Base-by-base conservation (phyloP, 2,797 vertebrate genomes). In the Malacoctenus gilli region DNA sequence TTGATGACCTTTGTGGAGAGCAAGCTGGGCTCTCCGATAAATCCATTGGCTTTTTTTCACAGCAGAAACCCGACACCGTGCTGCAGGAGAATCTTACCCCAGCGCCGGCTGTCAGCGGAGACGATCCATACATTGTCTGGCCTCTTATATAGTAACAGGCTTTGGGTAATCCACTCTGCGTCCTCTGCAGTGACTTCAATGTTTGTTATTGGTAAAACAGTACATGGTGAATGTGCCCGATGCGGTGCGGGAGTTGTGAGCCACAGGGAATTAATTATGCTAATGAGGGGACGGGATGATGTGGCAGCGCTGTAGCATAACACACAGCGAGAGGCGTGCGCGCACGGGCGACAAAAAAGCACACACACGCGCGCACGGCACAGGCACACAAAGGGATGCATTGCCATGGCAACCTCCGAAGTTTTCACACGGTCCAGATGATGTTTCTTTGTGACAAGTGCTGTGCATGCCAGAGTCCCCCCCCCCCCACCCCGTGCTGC, bases 401-500 rank as follows among this genome's bases (percentile, higher is more conserved):
- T 87, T 56, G 49, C 80, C 77, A 88, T 85, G 84, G 83, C 54
- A 85, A 87, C 83, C 68, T 82, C 78, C 75, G 82, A 86, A 81
- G 80, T 86, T 85, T 85, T 86, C 79, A 79, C 80, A 79, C 59
- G 62, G 76, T 87, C 74, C 84, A 86, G 71, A 77, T 77, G 77
- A 76, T 78, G 79, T 73, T 61, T 71, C 75, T 76, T 78, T 79
- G 83, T 80, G 65, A 76, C 72, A 72, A n/a, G 37, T 34, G 51
- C 54, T 21, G 69, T 63, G 77, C 56, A 59, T 59, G 69, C 9
- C 12, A 62, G 54, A 66, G 58, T 64, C 67, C 59, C n/a, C n/a
- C n/a, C n/a, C n/a, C n/a, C n/a, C n/a, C n/a, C n/a, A n/a, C n/a
- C n/a, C 61, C 44, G 2, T 68, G 61, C 77, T 76, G 68, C 73